Evolutionary conservation across 1,140 invertebrate species (phyloP).

Genomic region (Penaeus vannamei): DNA sequence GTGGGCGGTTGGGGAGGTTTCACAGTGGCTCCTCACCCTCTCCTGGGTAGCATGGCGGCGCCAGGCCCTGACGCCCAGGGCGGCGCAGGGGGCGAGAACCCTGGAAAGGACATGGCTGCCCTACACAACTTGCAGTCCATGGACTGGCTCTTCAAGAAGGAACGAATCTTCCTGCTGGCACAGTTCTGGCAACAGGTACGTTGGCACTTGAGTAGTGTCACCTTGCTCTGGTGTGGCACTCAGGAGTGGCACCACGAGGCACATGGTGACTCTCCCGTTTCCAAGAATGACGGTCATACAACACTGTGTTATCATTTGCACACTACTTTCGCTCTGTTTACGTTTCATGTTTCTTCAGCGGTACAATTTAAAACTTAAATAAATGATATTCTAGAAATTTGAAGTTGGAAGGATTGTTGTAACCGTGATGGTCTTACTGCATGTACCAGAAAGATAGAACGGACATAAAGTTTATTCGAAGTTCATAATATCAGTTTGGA

Average conservation of each 20-base stretch:
- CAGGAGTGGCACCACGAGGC: constrained; percentile 7
- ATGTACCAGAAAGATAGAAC: too few relatives aligned
- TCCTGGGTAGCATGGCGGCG: constrained; percentile 66
- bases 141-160: constrained; percentile 96
- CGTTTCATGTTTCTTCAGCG: too few relatives aligned
- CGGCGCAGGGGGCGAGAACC: constrained; percentile 58
- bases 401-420: too few relatives aligned
- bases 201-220: constrained; percentile 33
- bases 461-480: too few relatives aligned
- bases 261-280: neutral
- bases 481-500: too few relatives aligned
- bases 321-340: too few relatives aligned
- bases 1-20: constrained; percentile 49
- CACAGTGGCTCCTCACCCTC: constrained; percentile 65
- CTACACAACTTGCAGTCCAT: constrained; percentile 90
- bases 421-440: too few relatives aligned
- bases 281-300: too few relatives aligned
- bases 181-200: constrained; percentile 94
- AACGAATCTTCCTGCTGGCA: constrained; percentile 90
- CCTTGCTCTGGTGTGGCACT: constrained; percentile 20
- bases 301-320: too few relatives aligned
- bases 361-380: too few relatives aligned
- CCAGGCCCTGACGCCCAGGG: constrained; percentile 61
- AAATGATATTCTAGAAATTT: too few relatives aligned
- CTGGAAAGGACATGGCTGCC: constrained; percentile 73